Evolutionary conservation across 2,113 vertebrate species (phyloP).

Genomic region (Tetrax tetrax): DNA sequence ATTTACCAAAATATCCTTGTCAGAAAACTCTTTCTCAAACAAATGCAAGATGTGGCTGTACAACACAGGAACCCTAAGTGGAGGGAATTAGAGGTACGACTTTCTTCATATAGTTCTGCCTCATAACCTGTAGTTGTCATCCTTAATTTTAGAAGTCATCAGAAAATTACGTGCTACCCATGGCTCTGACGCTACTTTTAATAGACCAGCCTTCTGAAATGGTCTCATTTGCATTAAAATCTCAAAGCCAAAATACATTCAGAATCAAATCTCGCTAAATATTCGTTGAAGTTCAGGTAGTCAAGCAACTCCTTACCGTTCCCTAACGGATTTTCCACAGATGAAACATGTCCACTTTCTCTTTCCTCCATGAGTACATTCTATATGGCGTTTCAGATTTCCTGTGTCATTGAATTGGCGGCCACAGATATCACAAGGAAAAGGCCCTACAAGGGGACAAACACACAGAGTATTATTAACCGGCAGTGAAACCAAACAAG

Average conservation of each 20-base stretch:
- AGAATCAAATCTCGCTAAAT: not conserved
- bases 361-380: constrained; percentile 97
- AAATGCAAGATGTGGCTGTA: not conserved
- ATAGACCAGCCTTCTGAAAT: not conserved
- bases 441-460: constrained; percentile 82
- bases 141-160: not conserved
- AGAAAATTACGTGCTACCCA: not conserved
- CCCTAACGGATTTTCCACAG: constrained; percentile 96
- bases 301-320: constrained; percentile 80
- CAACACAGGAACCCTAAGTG: not conserved
- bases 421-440: constrained; percentile 97
- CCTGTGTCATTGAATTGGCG: constrained; percentile 97
- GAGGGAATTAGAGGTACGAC: not conserved
- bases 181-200: not conserved
- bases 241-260: not conserved
- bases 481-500: not conserved
- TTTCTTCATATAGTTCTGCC: not conserved
- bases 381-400: constrained; percentile 94
- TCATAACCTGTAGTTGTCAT: not conserved
- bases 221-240: not conserved
- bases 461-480: not conserved
- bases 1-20: not conserved
- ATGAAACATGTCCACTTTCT: constrained; percentile 96
- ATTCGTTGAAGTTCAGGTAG: not conserved
- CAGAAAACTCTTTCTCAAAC: not conserved